Evolutionary conservation across 2,797 vertebrate genomes (phyloP), one percentile per base, ranked within the genome.

Genomic region (Coregonus suidteri): DNA sequence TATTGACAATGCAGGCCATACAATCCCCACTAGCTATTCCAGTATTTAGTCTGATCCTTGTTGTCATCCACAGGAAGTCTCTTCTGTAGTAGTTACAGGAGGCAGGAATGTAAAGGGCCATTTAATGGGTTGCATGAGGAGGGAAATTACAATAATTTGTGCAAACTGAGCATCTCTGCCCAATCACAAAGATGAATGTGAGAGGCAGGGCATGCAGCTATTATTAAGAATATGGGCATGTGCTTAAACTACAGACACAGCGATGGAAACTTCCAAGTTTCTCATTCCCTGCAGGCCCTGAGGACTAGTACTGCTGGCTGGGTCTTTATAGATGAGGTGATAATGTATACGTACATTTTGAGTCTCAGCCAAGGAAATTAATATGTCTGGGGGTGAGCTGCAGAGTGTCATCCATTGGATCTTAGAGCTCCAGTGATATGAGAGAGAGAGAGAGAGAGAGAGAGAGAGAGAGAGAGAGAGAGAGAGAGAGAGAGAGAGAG

Each of bases 241-340:
- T 82, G 20, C 84, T 67, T 72, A 77, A 83, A 54, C 13, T 59
- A 80, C 77, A 62, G 59, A 85, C 90, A 85, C 83, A 82, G 86
- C 82, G 80, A 81, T 82, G 83, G 81, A 88, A 89, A 82, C 53
- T 78, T 62, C 75, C 81, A 77, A 68, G 69, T 83, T 74, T 81
- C 80, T 86, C 90, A 91, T 30, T 34, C 25, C 92, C 30, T 6
- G 89, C 81, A 89, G 86, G 89, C 87, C 41, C 70, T 0, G 85
- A 93, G 93, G 91, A 93, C 90, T 94, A 91, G 93, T 88, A 81
- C 84, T 88, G 83, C 79, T 82, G 89, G 83, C 82, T 90, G 93
- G 93, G 89, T 89, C 91, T 94, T 94, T 92, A 93, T 93, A 94
- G 92, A 93, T 93, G 90, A 94, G 92, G 90, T 93, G 92, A 90